Percentiles rank a stretch among this genome's conserved stretches.
Conservation (phyloP, 2,113 vertebrate species). For the Macquaria ambigua region DNA sequence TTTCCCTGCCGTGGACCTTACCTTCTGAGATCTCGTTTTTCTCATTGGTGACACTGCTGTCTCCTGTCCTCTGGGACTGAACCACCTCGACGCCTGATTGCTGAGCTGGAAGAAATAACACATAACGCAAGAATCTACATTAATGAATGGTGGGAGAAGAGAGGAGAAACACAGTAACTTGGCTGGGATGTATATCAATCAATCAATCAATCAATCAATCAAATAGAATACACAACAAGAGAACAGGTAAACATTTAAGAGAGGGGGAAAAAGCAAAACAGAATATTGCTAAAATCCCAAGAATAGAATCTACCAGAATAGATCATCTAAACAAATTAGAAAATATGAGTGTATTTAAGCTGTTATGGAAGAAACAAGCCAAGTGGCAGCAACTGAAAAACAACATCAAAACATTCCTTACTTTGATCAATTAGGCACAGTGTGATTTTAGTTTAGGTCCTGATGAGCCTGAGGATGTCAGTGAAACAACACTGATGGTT, state of each 20-base stretch:
- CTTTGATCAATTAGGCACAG: neutral
- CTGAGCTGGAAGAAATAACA: conserved; percentile 57
- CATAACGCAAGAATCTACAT: neutral
- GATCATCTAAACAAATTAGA: neutral
- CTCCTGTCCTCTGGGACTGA: conserved; percentile 49
- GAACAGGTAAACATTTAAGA: neutral
- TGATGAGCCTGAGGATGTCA: conserved; percentile 1
- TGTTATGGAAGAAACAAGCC: neutral
- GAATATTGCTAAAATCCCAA: neutral
- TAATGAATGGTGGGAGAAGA: neutral
- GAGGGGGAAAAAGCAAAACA: neutral
- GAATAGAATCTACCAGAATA: neutral
- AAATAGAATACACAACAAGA: neutral
- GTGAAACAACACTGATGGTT: neutral
- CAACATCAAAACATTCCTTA: neutral
- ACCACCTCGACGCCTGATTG: conserved; percentile 19
- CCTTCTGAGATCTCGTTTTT: conserved; percentile 75
- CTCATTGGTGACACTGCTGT: conserved; percentile 8
- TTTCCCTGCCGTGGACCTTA: conserved; percentile 45
- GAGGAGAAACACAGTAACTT: neutral
- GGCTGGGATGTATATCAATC: neutral
- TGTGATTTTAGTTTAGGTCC: neutral
- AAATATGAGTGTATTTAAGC: neutral
- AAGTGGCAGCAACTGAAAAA: neutral
- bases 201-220: too few species aligned